A percentile compares a stretch with the other conserved stretches of the same genome.
Evolutionary conservation across 2,113 vertebrate species (phyloP).

Genomic region (Chamaea fasciata): DNA sequence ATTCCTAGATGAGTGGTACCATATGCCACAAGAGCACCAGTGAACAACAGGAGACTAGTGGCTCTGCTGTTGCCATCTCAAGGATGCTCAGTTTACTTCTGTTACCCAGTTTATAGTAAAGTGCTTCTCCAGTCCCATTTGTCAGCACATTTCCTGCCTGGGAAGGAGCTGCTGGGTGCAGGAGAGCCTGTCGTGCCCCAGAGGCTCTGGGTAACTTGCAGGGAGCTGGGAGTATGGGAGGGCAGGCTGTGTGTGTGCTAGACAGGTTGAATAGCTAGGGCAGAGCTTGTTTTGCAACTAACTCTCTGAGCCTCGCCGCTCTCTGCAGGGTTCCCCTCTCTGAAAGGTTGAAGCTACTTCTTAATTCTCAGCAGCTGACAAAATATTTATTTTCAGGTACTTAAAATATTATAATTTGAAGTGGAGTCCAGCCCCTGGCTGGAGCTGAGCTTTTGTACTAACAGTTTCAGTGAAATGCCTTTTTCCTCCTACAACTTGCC

Average conservation of each 20-base stretch:
- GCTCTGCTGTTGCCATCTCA: not conserved
- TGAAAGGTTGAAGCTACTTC: conserved; percentile 59
- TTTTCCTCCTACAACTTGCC: conserved; percentile 49
- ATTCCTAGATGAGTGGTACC: not conserved
- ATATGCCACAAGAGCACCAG: not conserved
- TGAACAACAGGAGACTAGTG: not conserved
- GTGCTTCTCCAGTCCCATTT: not conserved
- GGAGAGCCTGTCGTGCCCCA: rapidly evolving
- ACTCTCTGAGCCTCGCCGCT: conserved; percentile 37
- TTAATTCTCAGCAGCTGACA: conserved; percentile 64
- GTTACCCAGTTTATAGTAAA: not conserved
- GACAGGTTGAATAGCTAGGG: conserved; percentile 26
- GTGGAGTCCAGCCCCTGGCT: conserved; percentile 50
- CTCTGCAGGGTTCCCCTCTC: conserved; percentile 40
- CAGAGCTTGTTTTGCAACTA: conserved; percentile 41
- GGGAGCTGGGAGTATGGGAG: not conserved
- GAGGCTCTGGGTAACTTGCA: not conserved
- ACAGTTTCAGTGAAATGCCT: conserved; percentile 49
- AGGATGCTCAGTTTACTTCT: not conserved
- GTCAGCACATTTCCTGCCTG: not conserved
- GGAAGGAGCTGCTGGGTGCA: not conserved
- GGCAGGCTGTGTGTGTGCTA: not conserved
- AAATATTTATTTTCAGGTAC: conserved; percentile 69
- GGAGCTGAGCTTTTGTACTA: conserved; percentile 55
- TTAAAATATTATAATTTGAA: conserved; percentile 68